Evolutionary conservation across 2,888 invertebrate genomes (phyloP), one percentile per base, ranked within the genome.

Genomic region (Cinara cedri): DNA sequence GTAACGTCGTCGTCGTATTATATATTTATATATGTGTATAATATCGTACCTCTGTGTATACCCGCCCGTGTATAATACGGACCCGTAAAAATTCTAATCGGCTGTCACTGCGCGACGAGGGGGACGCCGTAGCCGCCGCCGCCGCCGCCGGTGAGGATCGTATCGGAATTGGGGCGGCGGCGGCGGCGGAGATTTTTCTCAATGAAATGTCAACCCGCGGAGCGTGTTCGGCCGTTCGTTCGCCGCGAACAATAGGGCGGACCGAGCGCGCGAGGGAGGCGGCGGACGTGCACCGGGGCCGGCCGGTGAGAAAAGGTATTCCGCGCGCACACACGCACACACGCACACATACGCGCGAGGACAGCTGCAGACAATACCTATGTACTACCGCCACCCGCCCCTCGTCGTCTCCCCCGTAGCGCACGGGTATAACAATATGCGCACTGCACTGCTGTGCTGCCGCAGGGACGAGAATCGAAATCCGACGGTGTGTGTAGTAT

Each of bases 201-300:
- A 78, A 78, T 70, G 76, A 78, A 78, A 78, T 51, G 76, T 78
- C 76, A 34, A 60, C 49, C 60, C 76, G 24, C 13, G 21, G n/a
- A n/a, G n/a, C n/a, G 71, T 24, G 60, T 62, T 51, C 66, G 46
- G 16, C 66, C 21, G 70, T 34, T 6, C 60, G n/a, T n/a, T n/a
- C 60, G 19, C 4, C 26, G n/a, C 8, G 72, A 76, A 76, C 76
- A 76, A 68, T 68, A 57, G 68, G 68, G 76, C 68, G 68, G 76
- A 76, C 68, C 68, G 55, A 68, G 44, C 16, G 57, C 24, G 14
- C 6, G 14, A 11, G 42, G 42, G 14, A 11, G 19, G 49, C 8
- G 19, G 19, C 6, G 63, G 49, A 44, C 21, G 46, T 1, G 34
- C 8, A 19, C n/a, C 34, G 68, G 24, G 21, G 71, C 51, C 55